Percentiles rank a stretch among this genome's conserved stretches.
Evolutionary conservation across 1,140 invertebrate genomes (phyloP).

Genomic region (Atta cephalotes): DNA sequence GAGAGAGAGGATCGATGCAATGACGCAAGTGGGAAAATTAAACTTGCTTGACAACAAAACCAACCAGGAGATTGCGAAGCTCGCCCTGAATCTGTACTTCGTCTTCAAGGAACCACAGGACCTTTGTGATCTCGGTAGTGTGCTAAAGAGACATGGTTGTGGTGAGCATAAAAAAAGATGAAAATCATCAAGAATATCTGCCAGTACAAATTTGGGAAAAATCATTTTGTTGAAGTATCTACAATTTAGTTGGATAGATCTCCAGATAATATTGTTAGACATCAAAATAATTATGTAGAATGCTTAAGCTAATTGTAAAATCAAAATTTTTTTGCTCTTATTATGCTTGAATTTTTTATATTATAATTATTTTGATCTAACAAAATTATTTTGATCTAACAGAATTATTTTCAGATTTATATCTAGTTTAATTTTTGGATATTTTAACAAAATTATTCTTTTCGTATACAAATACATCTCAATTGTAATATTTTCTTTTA

Average conservation of each 20-base stretch:
- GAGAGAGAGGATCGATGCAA: constrained; percentile 70
- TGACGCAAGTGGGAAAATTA: constrained; percentile 72
- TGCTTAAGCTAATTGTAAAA: too few species aligned
- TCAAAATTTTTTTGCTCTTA: too few species aligned
- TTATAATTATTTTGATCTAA: too few species aligned
- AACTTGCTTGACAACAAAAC: constrained; percentile 76
- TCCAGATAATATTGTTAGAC: too few species aligned
- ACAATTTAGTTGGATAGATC: too few species aligned
- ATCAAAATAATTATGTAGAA: too few species aligned
- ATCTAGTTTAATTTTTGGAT: too few species aligned
- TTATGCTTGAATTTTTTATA: too few species aligned
- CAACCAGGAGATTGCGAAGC: constrained; percentile 75
- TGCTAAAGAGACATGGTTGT: constrained; percentile 78
- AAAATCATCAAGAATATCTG: neutral
- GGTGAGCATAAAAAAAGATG: constrained; percentile 63
- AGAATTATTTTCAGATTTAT: too few species aligned
- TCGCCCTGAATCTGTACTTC: constrained; percentile 76
- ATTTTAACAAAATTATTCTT: too few species aligned
- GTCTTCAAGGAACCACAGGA: constrained; percentile 74
- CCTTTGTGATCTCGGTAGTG: constrained; percentile 78
- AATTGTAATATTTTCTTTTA: constrained; percentile 70
- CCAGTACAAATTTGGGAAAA: neutral
- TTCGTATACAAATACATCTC: neutral
- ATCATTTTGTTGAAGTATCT: too few species aligned
- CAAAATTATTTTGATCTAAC: too few species aligned